These are phyloP conservation scores for Conops quadrifasciatus DNA, from an alignment of 2,888 invertebrate genomes.

Conservation along the genomic window DNA sequence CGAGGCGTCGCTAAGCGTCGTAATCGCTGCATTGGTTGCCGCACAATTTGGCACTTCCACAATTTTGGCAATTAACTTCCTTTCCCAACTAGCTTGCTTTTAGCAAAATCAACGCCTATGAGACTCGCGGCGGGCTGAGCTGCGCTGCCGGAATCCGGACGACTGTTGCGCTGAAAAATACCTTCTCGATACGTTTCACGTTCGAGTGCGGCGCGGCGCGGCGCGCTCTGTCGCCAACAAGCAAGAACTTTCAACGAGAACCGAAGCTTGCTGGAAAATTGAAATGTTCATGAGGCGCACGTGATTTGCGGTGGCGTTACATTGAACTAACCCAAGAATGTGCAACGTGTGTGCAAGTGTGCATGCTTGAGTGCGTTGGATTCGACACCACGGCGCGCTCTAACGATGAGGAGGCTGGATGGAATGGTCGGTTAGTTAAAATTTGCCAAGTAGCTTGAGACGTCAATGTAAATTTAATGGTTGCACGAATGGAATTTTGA, in stretches of 20 bases:
- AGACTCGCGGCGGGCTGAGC: background rate
- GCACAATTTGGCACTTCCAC: slow-evolving; percentile 18
- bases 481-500: background rate
- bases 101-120: background rate
- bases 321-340: background rate
- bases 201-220: no score
- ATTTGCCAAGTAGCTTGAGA: no score
- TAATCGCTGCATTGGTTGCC: background rate
- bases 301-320: slow-evolving; percentile 43
- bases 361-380: slow-evolving; percentile 42
- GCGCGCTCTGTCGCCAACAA: slow-evolving; percentile 11
- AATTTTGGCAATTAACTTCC: slow-evolving; percentile 1
- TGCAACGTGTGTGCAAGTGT: slow-evolving; percentile 11
- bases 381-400: no score
- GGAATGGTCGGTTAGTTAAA: no score
- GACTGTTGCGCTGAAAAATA: background rate
- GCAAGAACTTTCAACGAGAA: slow-evolving; percentile 45
- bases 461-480: slow-evolving; percentile 13
- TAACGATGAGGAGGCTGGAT: no score
- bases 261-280: slow-evolving; percentile 51
- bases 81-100: slow-evolving; percentile 5
- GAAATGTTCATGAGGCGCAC: slow-evolving; percentile 57
- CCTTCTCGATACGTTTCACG: no score
- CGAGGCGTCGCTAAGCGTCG: no score
- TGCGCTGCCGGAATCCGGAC: background rate